Evolutionary conservation across 2,888 invertebrate species (phyloP).

Genomic region (Dexiosoma caninum): DNA sequence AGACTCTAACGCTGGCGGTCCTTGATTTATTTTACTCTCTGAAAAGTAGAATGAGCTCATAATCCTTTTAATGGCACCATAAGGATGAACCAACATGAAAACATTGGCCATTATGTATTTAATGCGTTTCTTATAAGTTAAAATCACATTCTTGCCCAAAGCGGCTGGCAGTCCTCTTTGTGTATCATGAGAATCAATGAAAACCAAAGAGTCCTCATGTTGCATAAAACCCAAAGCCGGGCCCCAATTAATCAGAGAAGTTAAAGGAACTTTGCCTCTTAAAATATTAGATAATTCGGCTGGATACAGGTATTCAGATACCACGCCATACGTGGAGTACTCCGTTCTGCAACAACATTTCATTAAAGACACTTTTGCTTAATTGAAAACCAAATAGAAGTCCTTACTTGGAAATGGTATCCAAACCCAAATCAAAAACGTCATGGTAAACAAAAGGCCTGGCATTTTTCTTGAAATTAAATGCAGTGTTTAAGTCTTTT

Average conservation of each 20-base stretch:
- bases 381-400: not conserved
- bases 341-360: slow-evolving; percentile 77
- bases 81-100: slow-evolving; percentile 91
- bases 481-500: slow-evolving; percentile 77
- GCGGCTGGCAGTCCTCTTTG: slow-evolving; percentile 80
- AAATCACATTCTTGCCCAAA: slow-evolving; percentile 53
- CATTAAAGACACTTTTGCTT: not conserved
- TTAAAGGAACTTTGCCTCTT: slow-evolving; percentile 79
- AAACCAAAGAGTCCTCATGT: slow-evolving; percentile 81
- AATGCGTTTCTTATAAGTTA: slow-evolving; percentile 57
- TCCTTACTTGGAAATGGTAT: slow-evolving; percentile 69
- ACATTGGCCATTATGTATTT: slow-evolving; percentile 65
- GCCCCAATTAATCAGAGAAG: slow-evolving; percentile 76
- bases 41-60: slow-evolving; percentile 90
- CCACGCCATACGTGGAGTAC: slow-evolving; percentile 80
- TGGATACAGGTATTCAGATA: slow-evolving; percentile 84
- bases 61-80: slow-evolving; percentile 84
- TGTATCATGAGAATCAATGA: slow-evolving; percentile 93
- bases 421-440: slow-evolving; percentile 79
- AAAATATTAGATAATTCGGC: slow-evolving; percentile 73
- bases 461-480: slow-evolving; percentile 79
- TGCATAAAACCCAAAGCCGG: slow-evolving; percentile 82
- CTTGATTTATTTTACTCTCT: slow-evolving; percentile 76
- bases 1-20: slow-evolving; percentile 82
- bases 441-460: slow-evolving; percentile 80